Evolutionary conservation across 2,113 vertebrate genomes (phyloP).

Genomic region (Ciconia maguari): DNA sequence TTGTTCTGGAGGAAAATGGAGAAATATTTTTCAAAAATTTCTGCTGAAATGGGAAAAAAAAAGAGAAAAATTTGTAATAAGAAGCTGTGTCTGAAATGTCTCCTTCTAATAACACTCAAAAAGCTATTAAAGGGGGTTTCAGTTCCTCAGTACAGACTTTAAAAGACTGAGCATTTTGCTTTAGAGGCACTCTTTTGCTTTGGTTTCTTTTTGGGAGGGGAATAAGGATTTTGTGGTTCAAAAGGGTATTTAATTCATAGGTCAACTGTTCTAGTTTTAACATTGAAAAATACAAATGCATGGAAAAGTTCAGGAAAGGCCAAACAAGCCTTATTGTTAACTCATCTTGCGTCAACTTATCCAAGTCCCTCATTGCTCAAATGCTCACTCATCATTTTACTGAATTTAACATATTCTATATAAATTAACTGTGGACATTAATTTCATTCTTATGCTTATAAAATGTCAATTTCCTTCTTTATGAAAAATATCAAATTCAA

Average conservation of each 20-base stretch:
- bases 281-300: background rate
- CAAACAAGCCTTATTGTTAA: background rate
- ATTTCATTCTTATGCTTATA: background rate
- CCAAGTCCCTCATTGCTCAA: background rate
- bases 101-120: background rate
- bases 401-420: background rate
- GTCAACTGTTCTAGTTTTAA: background rate
- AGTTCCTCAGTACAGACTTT: background rate
- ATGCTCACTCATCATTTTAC: background rate
- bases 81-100: background rate
- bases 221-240: background rate
- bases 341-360: background rate
- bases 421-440: background rate
- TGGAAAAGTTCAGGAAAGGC: background rate
- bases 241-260: background rate
- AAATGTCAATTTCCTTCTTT: background rate
- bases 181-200: background rate
- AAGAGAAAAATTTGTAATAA: background rate
- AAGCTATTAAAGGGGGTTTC: background rate
- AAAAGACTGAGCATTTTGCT: background rate
- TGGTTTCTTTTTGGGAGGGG: background rate
- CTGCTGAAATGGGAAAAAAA: background rate
- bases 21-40: background rate
- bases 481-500: background rate
- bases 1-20: background rate